Base-by-base conservation (phyloP, 2,113 vertebrate species). In the Tupaia chinensis region DNA sequence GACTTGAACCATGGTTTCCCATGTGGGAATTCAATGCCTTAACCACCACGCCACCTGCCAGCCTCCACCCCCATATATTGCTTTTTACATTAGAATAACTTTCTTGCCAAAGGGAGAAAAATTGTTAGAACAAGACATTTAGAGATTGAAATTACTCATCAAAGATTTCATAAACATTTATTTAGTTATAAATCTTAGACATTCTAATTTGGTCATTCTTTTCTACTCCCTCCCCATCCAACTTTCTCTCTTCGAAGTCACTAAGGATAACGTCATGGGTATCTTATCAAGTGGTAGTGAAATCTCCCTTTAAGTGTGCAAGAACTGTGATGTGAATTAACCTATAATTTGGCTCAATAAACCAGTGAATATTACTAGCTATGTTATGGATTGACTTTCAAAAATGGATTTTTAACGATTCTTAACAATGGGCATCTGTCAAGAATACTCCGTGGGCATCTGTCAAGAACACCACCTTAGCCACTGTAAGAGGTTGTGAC, bases 191-290 rank as follows among this genome's bases (percentile, higher is more conserved):
- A 44, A 1, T 89, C 58, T 85, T 82, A 53, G 69, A 7, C 56
- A 66, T 80, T 94, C 70, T 92, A 53, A 78, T 83, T 80, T 68
- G 56, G 27, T 60, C 29, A 53, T 79, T 87, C 17, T 93, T 95
- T 92, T 53, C 13, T 69, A 9, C 27, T 95, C 8, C 23, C 56
- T 73, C 22, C 66, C 76, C 15, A 25, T 60, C 53, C 6, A 84
- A 89, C 20, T 69, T 90, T 84, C 25, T 73, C 13, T 83, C 58
- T 88, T 69, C 86, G 65, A 94, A 17, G 29, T 84, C 76, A 84
- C 17, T 68, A 66, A 68, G 15, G 91, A 11, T 87, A 12, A 60
- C 32, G 61, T 56, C 32, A 54, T 56, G 7, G 1, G 44, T 95
- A 10, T 68, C 61, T 54, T 95, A 0, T 85, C 81, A 77, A 70